Evolutionary conservation across 2,113 vertebrate genomes (phyloP), one percentile per base, ranked within the genome.

Genomic region (Ochotona curzoniae): DNA sequence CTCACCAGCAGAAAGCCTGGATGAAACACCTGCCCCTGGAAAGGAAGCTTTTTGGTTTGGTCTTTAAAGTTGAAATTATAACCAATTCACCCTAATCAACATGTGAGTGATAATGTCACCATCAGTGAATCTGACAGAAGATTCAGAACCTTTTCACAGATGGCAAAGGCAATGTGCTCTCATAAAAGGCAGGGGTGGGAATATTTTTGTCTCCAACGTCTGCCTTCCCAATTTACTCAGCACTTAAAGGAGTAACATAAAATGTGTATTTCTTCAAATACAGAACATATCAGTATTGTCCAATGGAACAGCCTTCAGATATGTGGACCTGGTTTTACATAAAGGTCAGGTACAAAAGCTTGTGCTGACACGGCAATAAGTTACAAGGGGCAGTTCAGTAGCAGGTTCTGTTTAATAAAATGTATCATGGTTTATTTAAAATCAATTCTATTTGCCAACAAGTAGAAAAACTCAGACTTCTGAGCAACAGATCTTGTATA

Each of bases 221-320:
- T 30, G 32, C 83, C 64, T 54, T 11, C 57, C 69, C 63, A 78
- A 49, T 44, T 86, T 74, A 95, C 49, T 49, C 51, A 71, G 69
- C n/a, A 80, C 61, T 91, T 90, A 82, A 84, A 57, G 70, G n/a
- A n/a, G n/a, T n/a, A 91, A 81, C n/a, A 21, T n/a, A 81, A 89
- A 95, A 64, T 38, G 83, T 30, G 32, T 21, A 70, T 73, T 94
- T 96, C 82, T 90, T 60, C 86, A 96, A 87, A 80, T 83, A 82
- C 5, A 91, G 51, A 83, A n/a, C 83, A 63, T 64, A 60, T 84
- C 66, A 61, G n/a, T 23, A 71, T 44, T 44, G 13, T 82, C 18
- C 78, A 64, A 76, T 80, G 12, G 32, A 67, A 84, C 47, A 93
- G 60, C 78, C 28, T 57, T 74, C 54, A 66, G 0, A 90, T 23